Percentiles rank a stretch among this genome's conserved stretches.
Evolutionary conservation across 1,140 invertebrate genomes (phyloP).

Genomic region (Drosophila punjabiensis): DNA sequence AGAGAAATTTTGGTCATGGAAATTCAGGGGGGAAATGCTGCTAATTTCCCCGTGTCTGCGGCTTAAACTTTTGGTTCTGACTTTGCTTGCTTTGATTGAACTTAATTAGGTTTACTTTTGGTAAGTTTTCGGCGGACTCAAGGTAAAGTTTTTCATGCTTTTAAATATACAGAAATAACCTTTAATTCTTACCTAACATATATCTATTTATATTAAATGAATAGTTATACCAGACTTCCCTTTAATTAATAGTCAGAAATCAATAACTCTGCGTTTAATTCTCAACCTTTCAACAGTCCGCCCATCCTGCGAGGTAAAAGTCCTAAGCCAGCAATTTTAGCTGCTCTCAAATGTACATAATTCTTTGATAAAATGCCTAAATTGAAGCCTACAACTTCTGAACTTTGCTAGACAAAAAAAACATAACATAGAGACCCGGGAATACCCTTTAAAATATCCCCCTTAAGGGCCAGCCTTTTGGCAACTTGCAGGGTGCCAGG

Average conservation of each 20-base stretch:
- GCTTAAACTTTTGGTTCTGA: conserved; percentile 30
- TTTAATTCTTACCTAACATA: neutral
- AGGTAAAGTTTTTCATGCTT: neutral
- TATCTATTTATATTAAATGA: neutral
- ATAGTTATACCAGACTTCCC: neutral
- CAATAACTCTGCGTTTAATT: conserved; percentile 27
- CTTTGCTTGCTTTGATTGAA: conserved; percentile 52
- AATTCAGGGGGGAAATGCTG: conserved; percentile 53
- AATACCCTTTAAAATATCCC: conserved; percentile 3
- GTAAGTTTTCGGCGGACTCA: neutral
- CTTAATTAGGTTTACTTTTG: conserved; percentile 56
- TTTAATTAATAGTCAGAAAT: conserved; percentile 2
- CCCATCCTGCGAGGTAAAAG: neutral
- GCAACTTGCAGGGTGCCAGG: conserved; percentile 9
- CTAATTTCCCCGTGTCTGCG: conserved; percentile 67
- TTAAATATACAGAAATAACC: neutral
- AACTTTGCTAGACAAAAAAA: neutral
- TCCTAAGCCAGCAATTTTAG: conserved; percentile 25
- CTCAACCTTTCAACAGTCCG: conserved; percentile 27
- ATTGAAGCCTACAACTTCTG: conserved; percentile 24
- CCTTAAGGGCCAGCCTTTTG: neutral
- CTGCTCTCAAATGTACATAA: conserved; percentile 40
- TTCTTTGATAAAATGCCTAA: conserved; percentile 32
- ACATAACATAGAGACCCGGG: neutral
- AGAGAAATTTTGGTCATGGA: conserved; percentile 22